phyloP scores from a whole-genome alignment of 2,888 invertebrate genomes.

The Sepiola atlantica region DNA sequence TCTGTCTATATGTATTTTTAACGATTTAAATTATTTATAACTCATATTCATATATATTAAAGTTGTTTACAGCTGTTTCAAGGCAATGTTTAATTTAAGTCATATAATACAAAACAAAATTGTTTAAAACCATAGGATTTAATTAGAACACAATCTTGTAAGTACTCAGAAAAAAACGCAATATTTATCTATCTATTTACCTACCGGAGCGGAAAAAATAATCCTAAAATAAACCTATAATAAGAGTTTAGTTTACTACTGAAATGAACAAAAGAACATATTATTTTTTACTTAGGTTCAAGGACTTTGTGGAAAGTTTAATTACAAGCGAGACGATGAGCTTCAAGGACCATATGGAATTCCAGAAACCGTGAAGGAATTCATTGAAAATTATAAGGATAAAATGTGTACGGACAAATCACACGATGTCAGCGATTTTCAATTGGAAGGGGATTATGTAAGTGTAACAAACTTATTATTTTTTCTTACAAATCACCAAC shows the following conservation, averaged over 20 bases:
- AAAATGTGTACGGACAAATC: not conserved
- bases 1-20: too few species aligned
- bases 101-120: too few species aligned
- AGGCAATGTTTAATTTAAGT: too few species aligned
- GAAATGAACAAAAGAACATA: not conserved
- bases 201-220: too few species aligned
- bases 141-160: too few species aligned
- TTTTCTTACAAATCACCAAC: not conserved
- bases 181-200: too few species aligned
- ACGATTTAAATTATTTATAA: too few species aligned
- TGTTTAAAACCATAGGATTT: too few species aligned
- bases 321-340: slow-evolving; percentile 49
- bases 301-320: slow-evolving; percentile 50
- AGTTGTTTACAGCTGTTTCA: too few species aligned
- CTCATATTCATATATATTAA: too few species aligned
- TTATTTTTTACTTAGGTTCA: slow-evolving; percentile 37
- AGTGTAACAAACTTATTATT: not conserved
- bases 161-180: too few species aligned
- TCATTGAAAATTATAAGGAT: slow-evolving; percentile 45
- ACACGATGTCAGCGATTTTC: not conserved
- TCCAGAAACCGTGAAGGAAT: slow-evolving; percentile 40
- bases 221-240: too few species aligned
- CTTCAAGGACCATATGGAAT: slow-evolving; percentile 42
- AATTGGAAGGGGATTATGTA: slow-evolving; percentile 33
- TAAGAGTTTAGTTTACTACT: not conserved